These are phyloP conservation scores for Regulus satrapa DNA, from an alignment of 2,113 vertebrate genomes.

Conservation along the genomic window DNA sequence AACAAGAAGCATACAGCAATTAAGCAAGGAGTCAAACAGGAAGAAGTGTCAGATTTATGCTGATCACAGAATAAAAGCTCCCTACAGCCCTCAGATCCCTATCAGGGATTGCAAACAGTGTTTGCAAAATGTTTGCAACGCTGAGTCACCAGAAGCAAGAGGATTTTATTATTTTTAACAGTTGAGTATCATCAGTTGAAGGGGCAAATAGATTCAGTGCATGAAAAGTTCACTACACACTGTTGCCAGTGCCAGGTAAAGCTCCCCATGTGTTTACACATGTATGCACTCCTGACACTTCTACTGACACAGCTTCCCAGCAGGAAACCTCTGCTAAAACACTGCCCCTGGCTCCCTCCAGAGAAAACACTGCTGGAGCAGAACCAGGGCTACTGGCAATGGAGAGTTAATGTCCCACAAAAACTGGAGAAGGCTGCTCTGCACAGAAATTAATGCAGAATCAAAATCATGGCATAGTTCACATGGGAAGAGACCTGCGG, in stretches of 20 bases:
- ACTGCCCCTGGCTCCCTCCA: fast-evolving
- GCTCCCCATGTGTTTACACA: not conserved
- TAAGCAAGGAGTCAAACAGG: not conserved
- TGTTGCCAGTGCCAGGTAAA: not conserved
- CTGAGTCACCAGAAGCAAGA: not conserved
- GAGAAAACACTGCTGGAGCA: not conserved
- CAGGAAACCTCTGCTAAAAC: not conserved
- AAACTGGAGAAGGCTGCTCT: not conserved
- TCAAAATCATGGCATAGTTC: not conserved
- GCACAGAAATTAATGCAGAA: not conserved
- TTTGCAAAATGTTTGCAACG: not conserved
- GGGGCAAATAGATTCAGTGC: not conserved
- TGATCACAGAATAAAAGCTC: not conserved
- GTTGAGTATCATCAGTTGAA: not conserved
- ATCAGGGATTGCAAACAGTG: not conserved
- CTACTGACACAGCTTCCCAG: fast-evolving
- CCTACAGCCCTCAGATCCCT: not conserved
- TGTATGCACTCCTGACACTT: not conserved
- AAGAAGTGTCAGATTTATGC: not conserved
- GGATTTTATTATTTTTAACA: not conserved
- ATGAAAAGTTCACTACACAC: not conserved
- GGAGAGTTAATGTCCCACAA: not conserved
- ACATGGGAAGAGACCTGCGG: not conserved
- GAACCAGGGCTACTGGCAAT: not conserved
- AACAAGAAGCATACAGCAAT: not conserved